Conservation (phyloP, 2,888 invertebrate species). For the Pristionchus maxplancki region DNA sequence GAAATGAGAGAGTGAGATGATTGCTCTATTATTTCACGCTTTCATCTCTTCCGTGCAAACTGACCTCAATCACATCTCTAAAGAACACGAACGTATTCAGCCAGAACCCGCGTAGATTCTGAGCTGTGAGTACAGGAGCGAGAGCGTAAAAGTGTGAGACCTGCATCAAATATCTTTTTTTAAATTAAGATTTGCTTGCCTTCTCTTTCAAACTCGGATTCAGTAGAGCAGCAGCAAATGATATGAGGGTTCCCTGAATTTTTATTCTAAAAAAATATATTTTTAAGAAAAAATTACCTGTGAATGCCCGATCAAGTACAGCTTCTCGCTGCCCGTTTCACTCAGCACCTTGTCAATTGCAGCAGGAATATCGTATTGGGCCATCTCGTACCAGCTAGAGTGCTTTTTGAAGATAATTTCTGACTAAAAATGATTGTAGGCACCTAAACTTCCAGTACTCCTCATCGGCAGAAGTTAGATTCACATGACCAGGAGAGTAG, state of each 20-base stretch:
- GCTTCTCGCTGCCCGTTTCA: background rate
- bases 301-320: constrained; percentile 8
- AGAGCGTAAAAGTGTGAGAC: background rate
- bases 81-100: background rate
- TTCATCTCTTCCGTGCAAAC: too few relatives aligned
- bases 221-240: background rate
- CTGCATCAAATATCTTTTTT: background rate
- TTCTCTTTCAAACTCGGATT: background rate
- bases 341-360: background rate
- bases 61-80: constrained; percentile 1
- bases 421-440: background rate
- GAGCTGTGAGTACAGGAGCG: background rate
- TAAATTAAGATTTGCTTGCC: background rate
- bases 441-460: constrained; percentile 7
- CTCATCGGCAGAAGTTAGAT: background rate
- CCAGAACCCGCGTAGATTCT: background rate
- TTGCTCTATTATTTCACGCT: too few relatives aligned
- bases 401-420: background rate
- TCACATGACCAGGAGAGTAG: background rate
- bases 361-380: constrained; percentile 14
- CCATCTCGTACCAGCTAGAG: constrained; percentile 35
- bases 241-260: constrained; percentile 3
- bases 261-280: background rate
- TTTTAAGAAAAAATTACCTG: background rate
- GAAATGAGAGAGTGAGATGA: too few relatives aligned